Base-by-base conservation (phyloP, 1,140 invertebrate genomes). In the Heterodera schachtii region DNA sequence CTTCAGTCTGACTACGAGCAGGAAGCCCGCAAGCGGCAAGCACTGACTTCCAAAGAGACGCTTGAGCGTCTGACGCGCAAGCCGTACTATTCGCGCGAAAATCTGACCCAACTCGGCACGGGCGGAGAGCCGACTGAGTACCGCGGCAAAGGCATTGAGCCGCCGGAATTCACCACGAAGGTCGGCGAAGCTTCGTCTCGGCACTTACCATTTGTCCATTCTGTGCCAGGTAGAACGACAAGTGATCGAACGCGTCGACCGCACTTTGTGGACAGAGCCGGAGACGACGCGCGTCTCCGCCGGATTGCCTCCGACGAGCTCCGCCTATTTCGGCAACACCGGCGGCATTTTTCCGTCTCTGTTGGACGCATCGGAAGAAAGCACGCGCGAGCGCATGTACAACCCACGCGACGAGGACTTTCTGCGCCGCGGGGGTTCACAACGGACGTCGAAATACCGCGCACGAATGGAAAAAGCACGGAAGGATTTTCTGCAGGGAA, bases 181-280 rank as follows among this genome's bases (percentile, higher is more conserved):
- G 86, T 87, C 21, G 60, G 31, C 21, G 16, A 49, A 77, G 8
- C 66, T 60, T 60, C 16, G 19, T 16, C 46, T 8, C 41, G 31
- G 31, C 31, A 31, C 31, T 31, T 31, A 31, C 31, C 31, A 31
- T 31, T 31, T 31, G 31, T 31, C 31, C 31, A 31, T 31, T 31
- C 31, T 66, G 5, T 21, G 66, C 44, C 52, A 83, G 82, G 84
- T 86, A 13, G 85, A 86, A 71, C 86, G 85, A 31, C 87, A 87
- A 49, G 87, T 89, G 16, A 89, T 89, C 67, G 88, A 89, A 69
- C 82, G 88, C n/a, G 86, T 89, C 64, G 89, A 90, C 47, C 79
- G 86, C 31, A 89, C 90, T 43, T 67, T 90, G 0, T 90, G 87
- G 87, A 89, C 90, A 43, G 77, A 78, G n/a, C 66, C 52, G 69